Evolutionary conservation across 2,888 invertebrate genomes (phyloP).

Genomic region (Nomada ferruginata): DNA sequence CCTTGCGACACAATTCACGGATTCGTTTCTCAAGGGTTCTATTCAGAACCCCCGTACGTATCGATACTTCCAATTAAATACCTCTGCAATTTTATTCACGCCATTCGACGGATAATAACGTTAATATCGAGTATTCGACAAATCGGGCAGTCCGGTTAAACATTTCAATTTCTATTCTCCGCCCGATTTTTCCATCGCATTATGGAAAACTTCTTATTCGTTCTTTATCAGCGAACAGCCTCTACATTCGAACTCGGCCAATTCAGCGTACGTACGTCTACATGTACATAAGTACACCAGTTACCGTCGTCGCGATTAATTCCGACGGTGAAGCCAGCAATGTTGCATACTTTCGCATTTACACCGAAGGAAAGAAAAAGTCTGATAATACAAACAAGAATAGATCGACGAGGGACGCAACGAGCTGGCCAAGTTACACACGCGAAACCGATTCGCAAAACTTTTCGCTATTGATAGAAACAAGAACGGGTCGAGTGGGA

Average conservation of each 20-base stretch:
- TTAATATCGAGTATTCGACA: slow-evolving; percentile 16
- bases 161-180: slow-evolving; percentile 9
- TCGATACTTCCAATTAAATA: background rate
- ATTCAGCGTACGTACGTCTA: background rate
- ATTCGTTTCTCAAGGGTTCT: too few relatives aligned
- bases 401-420: background rate
- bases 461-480: slow-evolving; percentile 48
- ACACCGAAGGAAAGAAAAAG: background rate
- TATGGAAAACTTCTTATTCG: background rate
- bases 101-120: background rate
- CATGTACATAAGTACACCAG: background rate
- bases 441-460: slow-evolving; percentile 34
- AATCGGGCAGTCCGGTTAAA: background rate
- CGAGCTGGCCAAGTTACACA: background rate
- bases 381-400: background rate
- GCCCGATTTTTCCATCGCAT: slow-evolving; percentile 14
- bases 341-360: slow-evolving; percentile 14
- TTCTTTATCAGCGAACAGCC: slow-evolving; percentile 5
- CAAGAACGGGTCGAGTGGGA: background rate
- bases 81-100: background rate
- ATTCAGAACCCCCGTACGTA: background rate
- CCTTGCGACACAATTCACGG: background rate
- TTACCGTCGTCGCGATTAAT: slow-evolving; percentile 18
- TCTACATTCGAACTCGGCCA: slow-evolving; percentile 4
- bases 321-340: background rate